Conservation (phyloP, 2,113 vertebrate species). For the Sceloporus undulatus region DNA sequence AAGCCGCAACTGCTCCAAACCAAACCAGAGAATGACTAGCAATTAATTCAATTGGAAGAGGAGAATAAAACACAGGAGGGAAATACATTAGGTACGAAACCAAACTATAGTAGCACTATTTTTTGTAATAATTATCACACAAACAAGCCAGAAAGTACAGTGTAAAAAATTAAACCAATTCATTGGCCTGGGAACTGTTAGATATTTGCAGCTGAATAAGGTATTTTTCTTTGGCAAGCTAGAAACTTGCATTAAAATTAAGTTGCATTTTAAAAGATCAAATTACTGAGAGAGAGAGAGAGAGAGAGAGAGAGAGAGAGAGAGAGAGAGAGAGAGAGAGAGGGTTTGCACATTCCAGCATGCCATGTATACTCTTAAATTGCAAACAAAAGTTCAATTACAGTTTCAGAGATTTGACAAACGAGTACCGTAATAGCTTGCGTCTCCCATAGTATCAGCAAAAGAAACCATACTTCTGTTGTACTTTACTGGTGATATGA, state of each 20-base stretch:
- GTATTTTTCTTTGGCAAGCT: slow-evolving; percentile 62
- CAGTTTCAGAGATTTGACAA: not conserved
- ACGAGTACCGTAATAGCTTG: not conserved
- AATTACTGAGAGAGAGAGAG: too few species aligned
- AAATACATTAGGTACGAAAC: slow-evolving; percentile 37
- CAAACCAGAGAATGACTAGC: not conserved
- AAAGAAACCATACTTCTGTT: not conserved
- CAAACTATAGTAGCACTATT: slow-evolving; percentile 20
- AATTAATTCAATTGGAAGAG: slow-evolving; percentile 9
- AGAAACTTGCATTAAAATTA: slow-evolving; percentile 6
- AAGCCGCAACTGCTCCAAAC: slow-evolving; percentile 30
- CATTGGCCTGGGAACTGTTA: slow-evolving; percentile 49
- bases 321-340: too few species aligned
- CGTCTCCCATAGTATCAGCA: not conserved
- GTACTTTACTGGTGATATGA: not conserved
- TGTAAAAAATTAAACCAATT: slow-evolving; percentile 52
- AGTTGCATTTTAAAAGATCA: not conserved
- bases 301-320: too few species aligned
- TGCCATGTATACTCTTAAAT: not conserved
- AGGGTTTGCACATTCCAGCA: not conserved
- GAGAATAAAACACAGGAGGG: not conserved
- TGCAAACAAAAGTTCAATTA: not conserved
- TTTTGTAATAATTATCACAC: slow-evolving; percentile 28
- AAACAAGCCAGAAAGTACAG: slow-evolving; percentile 55
- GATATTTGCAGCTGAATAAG: slow-evolving; percentile 57